Percentiles rank a stretch among this genome's conserved stretches.
These are phyloP conservation scores for Crotalus tigris DNA, from an alignment of 2,113 vertebrate species.

Conservation along the genomic window DNA sequence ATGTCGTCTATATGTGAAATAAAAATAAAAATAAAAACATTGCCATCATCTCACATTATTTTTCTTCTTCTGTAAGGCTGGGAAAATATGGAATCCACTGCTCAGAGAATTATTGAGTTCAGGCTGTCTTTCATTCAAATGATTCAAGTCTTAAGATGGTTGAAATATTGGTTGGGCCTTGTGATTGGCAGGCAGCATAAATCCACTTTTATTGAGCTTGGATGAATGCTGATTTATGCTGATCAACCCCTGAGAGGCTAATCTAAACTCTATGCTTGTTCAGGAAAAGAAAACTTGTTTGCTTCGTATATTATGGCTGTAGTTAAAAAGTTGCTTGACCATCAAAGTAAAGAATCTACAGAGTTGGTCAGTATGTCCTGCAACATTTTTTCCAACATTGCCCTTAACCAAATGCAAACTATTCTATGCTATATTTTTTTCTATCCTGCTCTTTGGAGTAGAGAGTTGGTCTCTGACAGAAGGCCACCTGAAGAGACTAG, in stretches of 20 bases:
- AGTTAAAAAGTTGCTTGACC: not conserved
- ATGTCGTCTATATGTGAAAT: not conserved
- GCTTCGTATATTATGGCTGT: not conserved
- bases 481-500: too few species aligned
- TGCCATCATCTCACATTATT: not conserved
- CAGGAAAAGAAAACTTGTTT: not conserved
- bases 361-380: not conserved
- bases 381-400: not conserved
- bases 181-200: not conserved
- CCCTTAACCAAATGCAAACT: not conserved
- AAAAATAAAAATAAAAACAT: not conserved
- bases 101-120: not conserved
- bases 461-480: too few species aligned
- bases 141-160: not conserved
- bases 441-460: too few species aligned
- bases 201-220: not conserved
- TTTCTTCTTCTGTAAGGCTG: not conserved
- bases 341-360: not conserved
- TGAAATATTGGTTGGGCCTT: too few species aligned
- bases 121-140: not conserved
- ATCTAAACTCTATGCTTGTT: not conserved
- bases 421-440: too few species aligned
- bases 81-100: not conserved
- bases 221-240: not conserved
- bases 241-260: not conserved